Base-by-base conservation (phyloP, 2,888 invertebrate species). In the Perithous albicinctus region DNA sequence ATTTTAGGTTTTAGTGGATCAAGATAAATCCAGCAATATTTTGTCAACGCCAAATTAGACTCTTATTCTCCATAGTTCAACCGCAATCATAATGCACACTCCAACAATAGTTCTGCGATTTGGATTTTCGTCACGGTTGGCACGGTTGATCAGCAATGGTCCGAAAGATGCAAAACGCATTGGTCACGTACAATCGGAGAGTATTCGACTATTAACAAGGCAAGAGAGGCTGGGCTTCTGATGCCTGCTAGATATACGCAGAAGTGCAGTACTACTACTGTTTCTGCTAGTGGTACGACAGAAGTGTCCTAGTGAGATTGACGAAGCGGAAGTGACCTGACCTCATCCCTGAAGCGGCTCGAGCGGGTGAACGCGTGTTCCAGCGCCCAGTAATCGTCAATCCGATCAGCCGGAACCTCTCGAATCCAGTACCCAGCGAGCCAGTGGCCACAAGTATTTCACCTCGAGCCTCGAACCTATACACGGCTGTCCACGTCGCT, bases 321-420 rank as follows among this genome's bases (percentile, higher is more conserved):
- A 78, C 80, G 87, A 85, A 84, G 88, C 86, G 88, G 88, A 88
- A 88, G 87, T 78, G 75, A 78, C 59, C 70, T 66, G 75, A 78
- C 72, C 78, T 78, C 70, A 43, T 43, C 38, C 43, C 73, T 6
- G 69, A 51, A 10, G 38, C 15, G 18, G 61, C 35, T 56, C 54
- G 73, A 78, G 26, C 56, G 43, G 43, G 20, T 48, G 70, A 75
- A 74, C 74, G 74, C 63, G 61, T 67, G 72, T 77, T 77, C 51
- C 23, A 66, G 73, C 69, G 84, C 81, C 67, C 84, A 85, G 88
- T 87, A 89, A 90, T 90, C 87, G 89, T 87, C 86, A 85, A 88
- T 85, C 88, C 88, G 87, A 90, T 90, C 89, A 89, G 87, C 88
- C 87, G 89, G 87, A 89, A 89, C 86, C 90, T 89, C 91, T 91